These are phyloP conservation scores for Parthenolecanium corni DNA, from an alignment of 2,888 invertebrate genomes.

Conservation along the genomic window DNA sequence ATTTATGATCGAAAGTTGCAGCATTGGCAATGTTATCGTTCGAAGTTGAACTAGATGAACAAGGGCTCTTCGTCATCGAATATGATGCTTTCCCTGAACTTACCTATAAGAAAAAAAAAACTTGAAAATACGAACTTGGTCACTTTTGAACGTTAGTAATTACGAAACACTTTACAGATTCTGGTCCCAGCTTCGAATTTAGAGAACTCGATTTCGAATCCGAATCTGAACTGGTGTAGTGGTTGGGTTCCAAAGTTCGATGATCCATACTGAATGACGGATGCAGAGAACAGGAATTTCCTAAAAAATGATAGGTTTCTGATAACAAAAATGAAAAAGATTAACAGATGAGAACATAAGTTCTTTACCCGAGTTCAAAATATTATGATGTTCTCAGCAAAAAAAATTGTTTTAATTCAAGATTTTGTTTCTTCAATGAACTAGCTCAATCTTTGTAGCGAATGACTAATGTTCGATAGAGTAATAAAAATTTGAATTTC, in stretches of 20 bases:
- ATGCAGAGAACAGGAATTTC: no score
- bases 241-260: conserved; percentile 30
- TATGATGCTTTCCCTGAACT: conserved; percentile 45
- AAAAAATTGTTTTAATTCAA: no score
- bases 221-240: conserved; percentile 66
- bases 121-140: neutral
- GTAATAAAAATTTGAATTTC: no score
- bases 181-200: conserved; percentile 70
- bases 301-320: no score
- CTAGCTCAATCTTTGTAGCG: no score
- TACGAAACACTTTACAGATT: conserved; percentile 50
- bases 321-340: no score
- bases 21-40: conserved; percentile 48
- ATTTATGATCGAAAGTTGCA: conserved; percentile 45
- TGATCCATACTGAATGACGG: no score
- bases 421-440: no score
- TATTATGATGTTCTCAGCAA: no score
- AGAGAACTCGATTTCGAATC: conserved; percentile 77
- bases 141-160: neutral
- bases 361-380: no score
- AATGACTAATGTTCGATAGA: no score
- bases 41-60: conserved; percentile 51
- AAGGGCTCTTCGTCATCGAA: conserved; percentile 52
- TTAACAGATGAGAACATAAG: no score
- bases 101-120: conserved; percentile 40